Evolutionary conservation across 2,888 invertebrate genomes (phyloP), one percentile per base, ranked within the genome.

Genomic region (Galerucella calmariensis): DNA sequence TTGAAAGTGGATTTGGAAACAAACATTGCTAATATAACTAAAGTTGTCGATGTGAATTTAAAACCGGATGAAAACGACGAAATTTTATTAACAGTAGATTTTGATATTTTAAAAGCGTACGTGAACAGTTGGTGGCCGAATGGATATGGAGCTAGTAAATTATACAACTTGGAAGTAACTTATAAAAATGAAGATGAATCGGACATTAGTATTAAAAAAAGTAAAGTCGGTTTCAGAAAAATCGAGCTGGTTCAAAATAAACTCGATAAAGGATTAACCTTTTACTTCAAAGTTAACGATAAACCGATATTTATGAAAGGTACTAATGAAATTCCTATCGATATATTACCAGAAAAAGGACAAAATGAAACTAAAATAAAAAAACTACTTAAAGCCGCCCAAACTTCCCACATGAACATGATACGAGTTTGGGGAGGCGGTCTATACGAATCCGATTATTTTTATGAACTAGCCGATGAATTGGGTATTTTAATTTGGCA

Each of bases 351-450:
- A 0, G 97, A 97, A 88, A 83, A 89, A 46, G 91, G 93, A 0
- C 89, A 90, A 24, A 87, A 92, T 77, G 84, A 86, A 44, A 89
- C 88, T 80, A 88, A 89, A 88, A 90, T 95, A 68, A 88, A 90
- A 48, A 87, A 90, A 77, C 88, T 97, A 1, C 86, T 98, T 56
- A 84, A 87, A 69, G 92, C 95, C 0, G 94, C 94, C 0, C 91
- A 90, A 78, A 92, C 93, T 12, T 92, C 93, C 0, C 92, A 98
- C 84, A 97, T 97, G 95, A 95, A 96, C 83, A 95, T 96, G 93
- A 88, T 99, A 14, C 90, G 99, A 16, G 95, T 99, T 1, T 99
- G 99, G 99, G 99, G 99, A 41, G 99, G 99, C 14, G 99, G 98
- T 0, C 89, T 97, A 0, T 99, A 98, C 83, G 98, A 99, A 85